Evolutionary conservation across 2,113 vertebrate genomes (phyloP), one percentile per base, ranked within the genome.

Genomic region (Hystrix cristata): DNA sequence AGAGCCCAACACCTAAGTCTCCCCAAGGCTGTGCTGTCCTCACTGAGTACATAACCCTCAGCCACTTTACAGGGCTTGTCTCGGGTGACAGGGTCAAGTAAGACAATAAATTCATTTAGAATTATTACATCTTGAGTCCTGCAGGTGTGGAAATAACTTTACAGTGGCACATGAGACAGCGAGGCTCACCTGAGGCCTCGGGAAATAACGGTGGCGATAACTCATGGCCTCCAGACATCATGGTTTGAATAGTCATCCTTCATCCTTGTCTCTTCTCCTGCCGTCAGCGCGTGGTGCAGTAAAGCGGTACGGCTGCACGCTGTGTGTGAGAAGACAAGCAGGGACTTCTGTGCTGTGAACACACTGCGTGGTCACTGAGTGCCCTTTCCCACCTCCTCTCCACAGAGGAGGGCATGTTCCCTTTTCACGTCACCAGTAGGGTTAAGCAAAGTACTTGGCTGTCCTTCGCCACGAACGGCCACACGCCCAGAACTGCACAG

Each of bases 271-370:
- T 60, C 55, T 57, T 8, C 43, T 67, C 43, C 31, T 43, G 9
- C 15, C 21, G 46, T 46, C 62, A 43, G 31, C 25, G 5, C 34
- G n/a, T 0, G 2, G 34, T 19, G 87, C 38, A 7, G 38, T 11
- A 13, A 8, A 0, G 8, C 1, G 7, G 85, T 12, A 7, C 38
- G 57, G 29, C 16, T 9, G 10, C 6, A 0, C 1, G 15, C 18
- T 11, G 21, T 53, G 88, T 21, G 0, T 19, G 21, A 25, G 64
- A 31, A 48, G 25, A 43, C 23, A 27, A 1, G 5, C 31, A 13
- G 10, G 80, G 19, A 11, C 27, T 3, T 16, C 12, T 27, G 31
- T 4, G 5, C 34, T 43, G 3, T 21, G n/a, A 23, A 4, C 4
- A 23, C 27, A 25, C 11, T 9, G 16, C 2, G 14, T 3, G 5